Conservation (phyloP, 2,797 vertebrate genomes). For the Gobionotothen gibberifrons region DNA sequence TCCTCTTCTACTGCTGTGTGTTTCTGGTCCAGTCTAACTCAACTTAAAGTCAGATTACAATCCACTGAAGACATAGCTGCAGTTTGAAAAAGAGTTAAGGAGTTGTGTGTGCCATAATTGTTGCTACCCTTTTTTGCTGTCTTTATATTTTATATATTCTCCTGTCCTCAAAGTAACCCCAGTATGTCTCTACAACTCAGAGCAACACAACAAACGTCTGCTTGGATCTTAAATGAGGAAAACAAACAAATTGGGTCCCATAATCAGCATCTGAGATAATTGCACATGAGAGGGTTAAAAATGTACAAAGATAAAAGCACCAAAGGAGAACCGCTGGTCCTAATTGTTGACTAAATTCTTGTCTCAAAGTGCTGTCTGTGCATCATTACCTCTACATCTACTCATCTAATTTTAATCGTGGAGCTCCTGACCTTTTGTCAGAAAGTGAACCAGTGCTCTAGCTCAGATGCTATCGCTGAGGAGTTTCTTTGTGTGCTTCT, state of each 20-base stretch:
- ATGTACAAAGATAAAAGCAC: neutral
- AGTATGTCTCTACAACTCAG: conserved; percentile 5
- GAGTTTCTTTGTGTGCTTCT: conserved; percentile 39
- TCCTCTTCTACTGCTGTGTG: neutral
- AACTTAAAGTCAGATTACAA: neutral
- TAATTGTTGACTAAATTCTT: conserved; percentile 16
- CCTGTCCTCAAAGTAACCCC: conserved; percentile 4
- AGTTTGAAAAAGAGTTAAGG: conserved; percentile 13
- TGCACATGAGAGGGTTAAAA: neutral
- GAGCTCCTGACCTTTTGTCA: conserved; percentile 40
- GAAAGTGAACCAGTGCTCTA: conserved; percentile 24
- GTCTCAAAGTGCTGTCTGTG: conserved; percentile 18
- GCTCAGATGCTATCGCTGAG: conserved; percentile 28
- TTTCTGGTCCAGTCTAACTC: conserved; percentile 1
- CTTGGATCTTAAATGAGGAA: neutral
- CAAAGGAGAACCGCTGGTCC: neutral
- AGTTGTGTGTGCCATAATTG: conserved; percentile 24
- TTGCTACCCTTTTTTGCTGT: neutral
- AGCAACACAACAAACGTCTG: neutral
- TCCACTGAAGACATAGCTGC: conserved; percentile 11
- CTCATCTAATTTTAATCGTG: conserved; percentile 22
- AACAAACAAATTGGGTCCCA: neutral
- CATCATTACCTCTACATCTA: conserved; percentile 17
- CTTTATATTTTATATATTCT: conserved; percentile 4
- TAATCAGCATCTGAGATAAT: conserved; percentile 8